Base-by-base conservation (phyloP, 2,113 vertebrate species). In the Eulemur macaco region DNA sequence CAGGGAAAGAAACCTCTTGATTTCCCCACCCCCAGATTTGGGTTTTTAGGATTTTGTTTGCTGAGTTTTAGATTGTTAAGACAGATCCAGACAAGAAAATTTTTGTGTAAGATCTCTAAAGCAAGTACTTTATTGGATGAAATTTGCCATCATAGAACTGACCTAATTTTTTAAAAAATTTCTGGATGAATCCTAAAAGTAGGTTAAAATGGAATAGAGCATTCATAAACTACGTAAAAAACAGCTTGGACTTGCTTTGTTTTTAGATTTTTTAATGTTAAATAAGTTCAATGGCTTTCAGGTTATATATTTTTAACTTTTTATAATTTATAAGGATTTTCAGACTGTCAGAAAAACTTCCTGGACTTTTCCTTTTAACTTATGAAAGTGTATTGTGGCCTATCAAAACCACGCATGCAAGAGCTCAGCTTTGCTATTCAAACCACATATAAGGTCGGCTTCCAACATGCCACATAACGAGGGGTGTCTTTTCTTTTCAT, bases 111-210 rank as follows among this genome's bases (percentile, higher is more conserved):
- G 47, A 94, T 96, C 94, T 95, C 73, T 88, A 93, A 94, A 95
- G 52, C 52, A 27, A 77, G 34, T 68, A 42, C 34, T 96, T 95
- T 97, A 81, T 93, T 92, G 96, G 89, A 93, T 97, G 74, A 96
- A 77, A 95, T 85, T 92, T 87, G 58, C 56, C 47, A 47, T 76
- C 69, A 27, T 94, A 89, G 82, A 96, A 96, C 58, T 96, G 97
- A 97, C 93, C 92, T 94, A 83, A 63, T 68, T 96, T 89, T 93
- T 93, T 86, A 29, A 63, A 29, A 63, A 94, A 0, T 93, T 96
- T 96, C 74, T 94, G 42, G 64, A 71, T 94, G 84, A 89, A 91
- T 71, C 47, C 86, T 95, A 83, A 94, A 97, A 97, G 37, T 97
- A 96, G 94, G 94, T 93, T 96, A 96, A 80, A 86, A 86, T 17